Evolutionary conservation across 2,113 vertebrate genomes (phyloP).

Genomic region (Halcyon senegalensis): DNA sequence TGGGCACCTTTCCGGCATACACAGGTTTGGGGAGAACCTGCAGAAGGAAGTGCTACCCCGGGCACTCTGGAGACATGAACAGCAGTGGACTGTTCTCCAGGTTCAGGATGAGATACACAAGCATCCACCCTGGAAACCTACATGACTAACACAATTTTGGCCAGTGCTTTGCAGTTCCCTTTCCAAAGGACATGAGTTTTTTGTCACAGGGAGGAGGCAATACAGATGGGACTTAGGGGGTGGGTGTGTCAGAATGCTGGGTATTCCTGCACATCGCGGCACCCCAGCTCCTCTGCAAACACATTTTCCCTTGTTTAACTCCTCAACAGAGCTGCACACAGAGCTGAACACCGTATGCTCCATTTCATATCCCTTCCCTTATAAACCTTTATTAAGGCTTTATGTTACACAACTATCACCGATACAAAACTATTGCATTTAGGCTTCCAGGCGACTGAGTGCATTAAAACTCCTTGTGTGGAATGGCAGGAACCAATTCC

Average conservation of each 20-base stretch:
- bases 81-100: background rate
- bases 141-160: background rate
- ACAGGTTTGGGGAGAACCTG: background rate
- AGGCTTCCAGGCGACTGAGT: conserved; percentile 59
- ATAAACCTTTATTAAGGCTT: conserved; percentile 75
- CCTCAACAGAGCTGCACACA: background rate
- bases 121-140: background rate
- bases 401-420: conserved; percentile 73
- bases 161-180: background rate
- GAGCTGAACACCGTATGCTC: background rate
- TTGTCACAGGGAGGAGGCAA: fast-evolving
- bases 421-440: conserved; percentile 71
- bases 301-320: background rate
- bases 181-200: fast-evolving
- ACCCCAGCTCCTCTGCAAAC: background rate
- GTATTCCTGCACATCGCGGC: background rate
- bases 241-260: background rate
- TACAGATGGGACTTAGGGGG: background rate
- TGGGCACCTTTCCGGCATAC: background rate
- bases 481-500: conserved; percentile 72
- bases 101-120: background rate
- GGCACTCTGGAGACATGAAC: background rate
- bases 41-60: background rate
- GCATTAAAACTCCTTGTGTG: conserved; percentile 72
- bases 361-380: conserved; percentile 57